phyloP scores from a whole-genome alignment of 2,888 invertebrate species.

The Machimus rusticus region DNA sequence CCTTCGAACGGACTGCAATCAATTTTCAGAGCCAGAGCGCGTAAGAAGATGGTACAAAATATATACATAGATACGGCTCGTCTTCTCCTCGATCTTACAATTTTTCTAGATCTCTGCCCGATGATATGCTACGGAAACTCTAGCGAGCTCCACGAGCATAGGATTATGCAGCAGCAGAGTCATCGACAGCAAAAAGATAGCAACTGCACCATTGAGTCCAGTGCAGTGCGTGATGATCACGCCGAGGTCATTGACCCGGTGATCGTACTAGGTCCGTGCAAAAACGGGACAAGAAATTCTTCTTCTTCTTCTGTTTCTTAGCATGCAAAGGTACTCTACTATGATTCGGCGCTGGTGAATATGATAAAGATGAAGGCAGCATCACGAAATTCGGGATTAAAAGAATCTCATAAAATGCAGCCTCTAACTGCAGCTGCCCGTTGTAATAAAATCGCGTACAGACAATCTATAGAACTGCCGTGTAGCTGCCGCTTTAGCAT shows the following conservation, averaged over 20 bases:
- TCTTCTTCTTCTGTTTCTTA: not conserved
- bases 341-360: not conserved
- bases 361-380: not conserved
- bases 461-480: conserved; percentile 6
- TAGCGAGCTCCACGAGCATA: not conserved
- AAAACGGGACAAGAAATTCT: not conserved
- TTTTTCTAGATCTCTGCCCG: not conserved
- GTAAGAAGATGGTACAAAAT: not conserved
- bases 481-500: not conserved
- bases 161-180: not conserved
- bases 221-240: not conserved
- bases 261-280: not conserved
- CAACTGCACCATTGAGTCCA: not conserved
- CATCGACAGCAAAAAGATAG: not conserved
- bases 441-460: not conserved
- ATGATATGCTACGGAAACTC: not conserved
- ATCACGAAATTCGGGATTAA: conserved; percentile 21
- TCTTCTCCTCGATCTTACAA: not conserved
- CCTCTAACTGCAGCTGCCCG: not conserved
- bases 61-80: not conserved
- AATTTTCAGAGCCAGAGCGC: not conserved
- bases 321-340: not conserved
- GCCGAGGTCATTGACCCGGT: not conserved
- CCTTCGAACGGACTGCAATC: not conserved
- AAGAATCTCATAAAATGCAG: not conserved